A percentile compares a stretch with the other conserved stretches of the same genome.
These are phyloP conservation scores for Polypedilum pembai DNA, from an alignment of 1,140 invertebrate genomes.

Conservation along the genomic window DNA sequence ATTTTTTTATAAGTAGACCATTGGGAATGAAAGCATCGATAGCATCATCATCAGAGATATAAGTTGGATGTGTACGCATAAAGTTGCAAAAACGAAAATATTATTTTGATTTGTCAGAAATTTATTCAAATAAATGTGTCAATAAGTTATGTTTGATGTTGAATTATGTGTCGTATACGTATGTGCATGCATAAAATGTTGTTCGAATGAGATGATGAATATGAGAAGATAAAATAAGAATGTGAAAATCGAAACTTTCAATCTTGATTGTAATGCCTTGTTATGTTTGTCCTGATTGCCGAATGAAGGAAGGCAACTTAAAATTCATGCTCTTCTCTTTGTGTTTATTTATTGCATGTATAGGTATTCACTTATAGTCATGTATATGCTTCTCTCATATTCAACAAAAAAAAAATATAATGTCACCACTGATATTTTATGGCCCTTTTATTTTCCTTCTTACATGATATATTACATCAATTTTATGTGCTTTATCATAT, in stretches of 20 bases:
- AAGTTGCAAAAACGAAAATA: neutral
- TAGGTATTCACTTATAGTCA: slow-evolving; percentile 1
- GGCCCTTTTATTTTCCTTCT: slow-evolving; percentile 25
- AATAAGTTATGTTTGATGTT: slow-evolving; percentile 24
- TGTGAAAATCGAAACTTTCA: neutral
- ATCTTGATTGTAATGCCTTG: slow-evolving; percentile 4
- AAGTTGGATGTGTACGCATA: no score
- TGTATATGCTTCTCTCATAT: slow-evolving; percentile 11
- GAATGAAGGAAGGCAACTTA: neutral
- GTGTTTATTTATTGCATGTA: slow-evolving; percentile 8
- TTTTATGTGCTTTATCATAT: slow-evolving; percentile 26
- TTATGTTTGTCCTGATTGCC: slow-evolving; percentile 1
- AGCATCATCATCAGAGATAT: neutral
- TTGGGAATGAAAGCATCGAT: neutral
- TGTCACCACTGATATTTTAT: slow-evolving; percentile 27
- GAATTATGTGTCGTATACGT: slow-evolving; percentile 7
- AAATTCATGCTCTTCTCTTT: neutral
- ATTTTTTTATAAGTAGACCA: slow-evolving; percentile 15
- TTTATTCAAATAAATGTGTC: slow-evolving; percentile 28
- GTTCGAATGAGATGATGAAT: neutral
- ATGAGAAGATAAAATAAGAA: neutral
- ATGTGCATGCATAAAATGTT: slow-evolving; percentile 12
- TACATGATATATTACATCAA: slow-evolving; percentile 26
- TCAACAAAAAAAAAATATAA: slow-evolving; percentile 15
- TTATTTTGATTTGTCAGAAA: slow-evolving; percentile 14